phyloP scores from a whole-genome alignment of 2,113 vertebrate species.

The Halichoeres trimaculatus region DNA sequence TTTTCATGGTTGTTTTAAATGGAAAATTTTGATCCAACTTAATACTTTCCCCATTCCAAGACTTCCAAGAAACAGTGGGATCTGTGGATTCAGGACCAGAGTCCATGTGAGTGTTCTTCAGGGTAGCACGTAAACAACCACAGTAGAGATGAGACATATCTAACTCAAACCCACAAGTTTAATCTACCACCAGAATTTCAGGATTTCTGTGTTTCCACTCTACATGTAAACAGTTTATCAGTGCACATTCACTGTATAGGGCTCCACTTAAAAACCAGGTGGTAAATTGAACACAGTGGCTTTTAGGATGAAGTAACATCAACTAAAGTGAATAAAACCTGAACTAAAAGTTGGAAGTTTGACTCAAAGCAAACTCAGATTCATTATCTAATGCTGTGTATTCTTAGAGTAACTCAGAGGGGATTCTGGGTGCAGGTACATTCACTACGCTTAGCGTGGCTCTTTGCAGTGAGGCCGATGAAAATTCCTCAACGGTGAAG shows the following conservation, averaged over 20 bases:
- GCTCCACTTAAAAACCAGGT: slow-evolving; percentile 55
- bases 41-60: slow-evolving; percentile 39
- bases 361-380: slow-evolving; percentile 37
- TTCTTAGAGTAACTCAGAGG: slow-evolving; percentile 30
- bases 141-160: slow-evolving; percentile 52
- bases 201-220: slow-evolving; percentile 52
- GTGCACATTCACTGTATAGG: slow-evolving; percentile 70
- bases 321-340: slow-evolving; percentile 37
- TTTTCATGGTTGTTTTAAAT: slow-evolving; percentile 52
- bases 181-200: slow-evolving; percentile 54
- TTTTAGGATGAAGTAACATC: slow-evolving; percentile 43
- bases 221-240: slow-evolving; percentile 76
- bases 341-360: slow-evolving; percentile 21
- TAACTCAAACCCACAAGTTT: slow-evolving; percentile 25
- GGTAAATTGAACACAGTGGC: slow-evolving; percentile 55
- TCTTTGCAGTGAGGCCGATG: slow-evolving; percentile 24
- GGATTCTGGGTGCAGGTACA: slow-evolving; percentile 51
- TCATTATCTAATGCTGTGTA: slow-evolving; percentile 32
- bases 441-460: slow-evolving; percentile 48
- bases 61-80: slow-evolving; percentile 33
- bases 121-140: slow-evolving; percentile 50
- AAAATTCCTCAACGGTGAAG: slow-evolving; percentile 21
- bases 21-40: slow-evolving; percentile 47
- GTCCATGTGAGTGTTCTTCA: slow-evolving; percentile 41
- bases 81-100: slow-evolving; percentile 26